Evolutionary conservation across 2,888 invertebrate species (phyloP).

Genomic region (Dryadula phaetusa): DNA sequence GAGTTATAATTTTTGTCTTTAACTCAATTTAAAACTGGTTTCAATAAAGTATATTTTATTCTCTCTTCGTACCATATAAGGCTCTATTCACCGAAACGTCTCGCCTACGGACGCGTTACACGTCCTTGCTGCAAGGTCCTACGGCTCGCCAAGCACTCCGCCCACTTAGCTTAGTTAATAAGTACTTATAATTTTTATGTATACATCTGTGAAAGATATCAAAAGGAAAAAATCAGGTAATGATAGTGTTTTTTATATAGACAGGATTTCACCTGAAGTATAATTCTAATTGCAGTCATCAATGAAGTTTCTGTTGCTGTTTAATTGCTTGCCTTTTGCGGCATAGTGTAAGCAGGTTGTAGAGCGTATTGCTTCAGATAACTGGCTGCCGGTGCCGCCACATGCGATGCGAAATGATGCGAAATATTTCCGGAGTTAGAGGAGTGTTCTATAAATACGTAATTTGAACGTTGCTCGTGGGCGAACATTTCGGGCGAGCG

Average conservation of each 20-base stretch:
- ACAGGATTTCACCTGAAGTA: background rate
- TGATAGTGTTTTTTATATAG: background rate
- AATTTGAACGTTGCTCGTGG: conserved; percentile 79
- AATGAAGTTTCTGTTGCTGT: background rate
- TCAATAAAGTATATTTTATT: conserved; percentile 30
- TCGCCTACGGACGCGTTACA: conserved; percentile 64
- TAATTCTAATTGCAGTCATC: background rate
- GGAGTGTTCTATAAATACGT: conserved; percentile 83
- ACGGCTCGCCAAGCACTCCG: conserved; percentile 70
- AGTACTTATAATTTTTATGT: background rate
- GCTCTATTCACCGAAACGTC: conserved; percentile 62
- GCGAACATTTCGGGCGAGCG: conserved; percentile 77
- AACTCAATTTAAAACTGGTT: conserved; percentile 18
- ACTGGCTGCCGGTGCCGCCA: conserved; percentile 63
- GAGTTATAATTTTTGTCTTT: background rate
- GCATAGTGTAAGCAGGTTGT: conserved; percentile 43
- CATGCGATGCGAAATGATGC: conserved; percentile 82
- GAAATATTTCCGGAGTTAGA: conserved; percentile 84
- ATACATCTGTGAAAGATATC: background rate
- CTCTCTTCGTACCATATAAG: conserved; percentile 61
- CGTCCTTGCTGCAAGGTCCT: conserved; percentile 81
- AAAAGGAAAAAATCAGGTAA: background rate
- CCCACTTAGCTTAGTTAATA: conserved; percentile 50
- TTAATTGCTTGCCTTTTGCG: conserved; percentile 6
- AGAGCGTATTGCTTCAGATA: conserved; percentile 69